A percentile compares a stretch with the other conserved stretches of the same genome.
Conservation (phyloP, 2,113 vertebrate genomes). For the Syrmaticus mikado region DNA sequence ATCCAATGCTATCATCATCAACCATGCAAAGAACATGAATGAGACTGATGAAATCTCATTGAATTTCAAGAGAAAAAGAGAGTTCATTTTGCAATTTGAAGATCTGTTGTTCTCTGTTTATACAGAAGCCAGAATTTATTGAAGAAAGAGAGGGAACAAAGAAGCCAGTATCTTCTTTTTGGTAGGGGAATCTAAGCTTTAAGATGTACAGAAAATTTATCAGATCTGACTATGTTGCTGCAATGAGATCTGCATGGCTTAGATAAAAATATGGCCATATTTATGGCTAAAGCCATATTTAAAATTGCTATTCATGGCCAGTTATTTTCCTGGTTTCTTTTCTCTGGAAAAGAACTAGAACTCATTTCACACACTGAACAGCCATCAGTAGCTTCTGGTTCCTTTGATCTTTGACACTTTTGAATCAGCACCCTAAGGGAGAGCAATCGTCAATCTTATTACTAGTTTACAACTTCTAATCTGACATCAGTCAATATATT, state of each 20-base stretch:
- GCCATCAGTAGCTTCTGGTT: background rate
- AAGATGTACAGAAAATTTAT: background rate
- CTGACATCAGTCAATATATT: background rate
- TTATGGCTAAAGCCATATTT: background rate
- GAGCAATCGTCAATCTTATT: background rate
- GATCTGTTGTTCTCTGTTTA: background rate
- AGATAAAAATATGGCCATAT: background rate
- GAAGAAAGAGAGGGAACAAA: background rate
- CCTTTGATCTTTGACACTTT: background rate
- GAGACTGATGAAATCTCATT: background rate
- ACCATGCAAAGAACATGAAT: background rate
- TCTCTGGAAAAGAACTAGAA: background rate
- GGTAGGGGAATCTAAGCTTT: background rate
- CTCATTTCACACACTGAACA: background rate
- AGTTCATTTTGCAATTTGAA: background rate
- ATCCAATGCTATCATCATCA: background rate
- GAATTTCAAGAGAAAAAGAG: background rate
- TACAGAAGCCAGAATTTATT: background rate
- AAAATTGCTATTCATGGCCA: background rate
- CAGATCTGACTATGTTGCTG: background rate
- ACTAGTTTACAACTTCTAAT: conserved; percentile 4
- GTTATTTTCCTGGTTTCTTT: background rate
- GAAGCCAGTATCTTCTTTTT: background rate
- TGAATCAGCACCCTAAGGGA: background rate
- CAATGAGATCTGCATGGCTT: background rate